Conservation (phyloP, 1,140 invertebrate species). For the Leptinotarsa undecemlineata region DNA sequence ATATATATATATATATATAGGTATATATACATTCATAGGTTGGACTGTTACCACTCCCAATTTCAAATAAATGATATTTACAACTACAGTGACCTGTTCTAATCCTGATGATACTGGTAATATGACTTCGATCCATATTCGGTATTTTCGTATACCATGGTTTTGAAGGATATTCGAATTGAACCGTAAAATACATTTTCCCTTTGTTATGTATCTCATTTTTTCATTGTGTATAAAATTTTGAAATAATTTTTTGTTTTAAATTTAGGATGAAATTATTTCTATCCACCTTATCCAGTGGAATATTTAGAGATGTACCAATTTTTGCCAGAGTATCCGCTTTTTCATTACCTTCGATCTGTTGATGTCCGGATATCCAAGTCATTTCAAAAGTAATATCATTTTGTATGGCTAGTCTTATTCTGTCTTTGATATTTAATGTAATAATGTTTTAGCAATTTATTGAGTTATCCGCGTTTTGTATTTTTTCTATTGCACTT, state of each 20-base stretch:
- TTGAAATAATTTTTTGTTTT: not conserved
- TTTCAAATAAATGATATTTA: too few species aligned
- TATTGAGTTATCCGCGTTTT: not conserved
- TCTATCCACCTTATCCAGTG: not conserved
- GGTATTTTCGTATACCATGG: not conserved
- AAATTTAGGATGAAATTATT: not conserved
- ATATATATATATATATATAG: too few species aligned
- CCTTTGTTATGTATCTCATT: not conserved
- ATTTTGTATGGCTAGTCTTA: not conserved
- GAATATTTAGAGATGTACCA: slow-evolving; percentile 14
- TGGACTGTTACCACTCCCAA: too few species aligned
- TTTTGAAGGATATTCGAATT: not conserved
- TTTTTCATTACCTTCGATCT: slow-evolving; percentile 5
- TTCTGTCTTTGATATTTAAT: slow-evolving; percentile 9
- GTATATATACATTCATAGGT: too few species aligned
- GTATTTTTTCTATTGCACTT: not conserved
- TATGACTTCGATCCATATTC: too few species aligned
- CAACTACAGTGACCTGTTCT: too few species aligned
- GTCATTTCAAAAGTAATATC: slow-evolving; percentile 1
- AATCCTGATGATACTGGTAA: too few species aligned
- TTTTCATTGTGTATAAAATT: not conserved
- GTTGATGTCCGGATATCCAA: slow-evolving; percentile 19
- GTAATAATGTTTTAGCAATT: not conserved
- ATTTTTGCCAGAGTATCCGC: slow-evolving; percentile 15
- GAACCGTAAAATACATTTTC: not conserved